Conservation (phyloP, 2,888 invertebrate species). For the Rotaria macrura region DNA sequence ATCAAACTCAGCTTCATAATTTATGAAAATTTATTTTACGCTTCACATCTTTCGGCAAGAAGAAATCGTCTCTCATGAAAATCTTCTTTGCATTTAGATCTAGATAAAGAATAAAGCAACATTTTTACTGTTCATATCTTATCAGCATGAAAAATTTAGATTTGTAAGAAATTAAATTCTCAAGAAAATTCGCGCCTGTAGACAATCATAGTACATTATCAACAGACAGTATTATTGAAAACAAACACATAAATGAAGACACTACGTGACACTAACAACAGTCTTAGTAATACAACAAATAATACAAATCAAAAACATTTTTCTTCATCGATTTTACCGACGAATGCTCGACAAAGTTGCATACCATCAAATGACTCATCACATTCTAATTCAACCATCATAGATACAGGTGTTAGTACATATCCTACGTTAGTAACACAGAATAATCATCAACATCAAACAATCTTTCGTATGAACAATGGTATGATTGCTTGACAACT, state of each 20-base stretch:
- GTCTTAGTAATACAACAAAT: neutral
- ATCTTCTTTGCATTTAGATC: too few species aligned
- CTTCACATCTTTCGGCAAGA: too few species aligned
- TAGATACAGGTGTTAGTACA: neutral
- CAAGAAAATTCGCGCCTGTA: neutral
- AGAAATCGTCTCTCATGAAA: too few species aligned
- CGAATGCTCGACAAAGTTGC: neutral
- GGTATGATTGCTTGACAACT: neutral
- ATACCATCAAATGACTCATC: neutral
- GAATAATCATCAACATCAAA: neutral
- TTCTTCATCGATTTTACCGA: neutral
- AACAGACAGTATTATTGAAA: neutral
- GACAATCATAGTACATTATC: neutral
- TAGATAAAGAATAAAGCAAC: too few species aligned
- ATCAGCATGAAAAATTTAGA: too few species aligned
- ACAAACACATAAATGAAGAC: neutral
- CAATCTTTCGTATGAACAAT: neutral
- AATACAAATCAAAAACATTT: neutral
- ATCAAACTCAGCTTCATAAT: too few species aligned
- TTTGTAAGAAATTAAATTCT: too few species aligned
- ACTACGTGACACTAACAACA: neutral
- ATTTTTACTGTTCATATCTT: too few species aligned
- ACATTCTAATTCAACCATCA: neutral
- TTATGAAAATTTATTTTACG: too few species aligned
- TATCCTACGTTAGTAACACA: too few species aligned